phyloP scores from a whole-genome alignment of 2,797 vertebrate species.

The Sphenopsis melanotis region DNA sequence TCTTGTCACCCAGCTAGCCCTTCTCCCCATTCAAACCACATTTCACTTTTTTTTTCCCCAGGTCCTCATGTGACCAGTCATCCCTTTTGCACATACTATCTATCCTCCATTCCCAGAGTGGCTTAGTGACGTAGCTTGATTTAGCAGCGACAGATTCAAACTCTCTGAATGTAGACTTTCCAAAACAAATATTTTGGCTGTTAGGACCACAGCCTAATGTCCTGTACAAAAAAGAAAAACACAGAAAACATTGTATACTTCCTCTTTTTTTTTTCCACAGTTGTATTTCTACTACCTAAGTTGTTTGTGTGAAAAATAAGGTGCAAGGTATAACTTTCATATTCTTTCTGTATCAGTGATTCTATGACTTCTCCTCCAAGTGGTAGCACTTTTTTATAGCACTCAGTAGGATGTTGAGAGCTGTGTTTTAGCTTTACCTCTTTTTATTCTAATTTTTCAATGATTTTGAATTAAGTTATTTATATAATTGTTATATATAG shows the following conservation, averaged over 20 bases:
- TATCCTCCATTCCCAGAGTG: neutral
- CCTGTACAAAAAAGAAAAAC: neutral
- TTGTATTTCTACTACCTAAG: neutral
- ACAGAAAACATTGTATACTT: neutral
- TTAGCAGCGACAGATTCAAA: neutral
- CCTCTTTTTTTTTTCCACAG: neutral
- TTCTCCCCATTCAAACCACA: neutral
- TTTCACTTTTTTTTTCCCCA: neutral
- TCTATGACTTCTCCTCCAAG: neutral
- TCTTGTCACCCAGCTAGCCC: neutral
- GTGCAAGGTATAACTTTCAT: neutral
- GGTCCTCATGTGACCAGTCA: neutral
- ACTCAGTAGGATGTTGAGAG: neutral
- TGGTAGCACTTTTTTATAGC: neutral
- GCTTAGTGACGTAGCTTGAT: neutral
- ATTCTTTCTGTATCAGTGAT: neutral
- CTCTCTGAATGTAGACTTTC: neutral
- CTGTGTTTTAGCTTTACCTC: neutral
- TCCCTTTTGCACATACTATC: neutral
- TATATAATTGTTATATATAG: neutral
- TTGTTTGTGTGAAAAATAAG: neutral
- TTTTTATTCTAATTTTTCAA: neutral
- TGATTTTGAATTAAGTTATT: neutral
- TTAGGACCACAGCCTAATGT: neutral
- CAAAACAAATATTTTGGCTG: neutral